Evolutionary conservation across 2,797 vertebrate genomes (phyloP).

Genomic region (Sebastes minor): DNA sequence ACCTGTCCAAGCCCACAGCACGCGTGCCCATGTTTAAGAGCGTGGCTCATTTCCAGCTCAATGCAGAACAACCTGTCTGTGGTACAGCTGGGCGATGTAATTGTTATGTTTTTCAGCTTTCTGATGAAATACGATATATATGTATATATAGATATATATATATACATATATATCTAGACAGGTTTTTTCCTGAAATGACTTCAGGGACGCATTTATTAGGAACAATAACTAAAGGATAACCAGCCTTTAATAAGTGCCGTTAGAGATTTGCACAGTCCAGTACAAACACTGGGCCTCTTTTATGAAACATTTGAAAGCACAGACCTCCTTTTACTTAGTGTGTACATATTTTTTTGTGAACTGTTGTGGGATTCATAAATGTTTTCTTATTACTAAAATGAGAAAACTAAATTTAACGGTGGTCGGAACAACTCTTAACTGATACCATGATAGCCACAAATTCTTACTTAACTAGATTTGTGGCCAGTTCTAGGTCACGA

Average conservation of each 20-base stretch:
- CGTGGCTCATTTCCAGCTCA: constrained; percentile 26
- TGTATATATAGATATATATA: background rate
- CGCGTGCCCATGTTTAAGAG: constrained; percentile 38
- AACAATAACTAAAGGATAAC: background rate
- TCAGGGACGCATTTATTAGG: background rate
- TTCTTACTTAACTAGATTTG: constrained; percentile 9
- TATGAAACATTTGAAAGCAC: background rate
- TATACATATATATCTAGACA: background rate
- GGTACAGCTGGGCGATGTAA: background rate
- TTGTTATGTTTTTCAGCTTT: background rate
- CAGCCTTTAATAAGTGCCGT: constrained; percentile 1
- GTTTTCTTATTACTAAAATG: constrained; percentile 1
- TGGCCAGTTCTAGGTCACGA: background rate
- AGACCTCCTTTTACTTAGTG: background rate
- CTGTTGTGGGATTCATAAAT: constrained; percentile 10
- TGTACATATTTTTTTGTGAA: background rate
- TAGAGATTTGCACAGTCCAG: constrained; percentile 6
- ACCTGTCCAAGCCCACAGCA: background rate
- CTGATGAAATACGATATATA: background rate
- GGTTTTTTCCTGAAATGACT: background rate
- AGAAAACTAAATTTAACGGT: constrained; percentile 7
- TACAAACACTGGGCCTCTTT: constrained; percentile 17
- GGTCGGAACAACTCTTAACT: background rate
- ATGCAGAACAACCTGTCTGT: constrained; percentile 1
- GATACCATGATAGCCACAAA: background rate